Evolutionary conservation across 1,140 invertebrate genomes (phyloP), one percentile per base, ranked within the genome.

Genomic region (Bathynomus jamesi): DNA sequence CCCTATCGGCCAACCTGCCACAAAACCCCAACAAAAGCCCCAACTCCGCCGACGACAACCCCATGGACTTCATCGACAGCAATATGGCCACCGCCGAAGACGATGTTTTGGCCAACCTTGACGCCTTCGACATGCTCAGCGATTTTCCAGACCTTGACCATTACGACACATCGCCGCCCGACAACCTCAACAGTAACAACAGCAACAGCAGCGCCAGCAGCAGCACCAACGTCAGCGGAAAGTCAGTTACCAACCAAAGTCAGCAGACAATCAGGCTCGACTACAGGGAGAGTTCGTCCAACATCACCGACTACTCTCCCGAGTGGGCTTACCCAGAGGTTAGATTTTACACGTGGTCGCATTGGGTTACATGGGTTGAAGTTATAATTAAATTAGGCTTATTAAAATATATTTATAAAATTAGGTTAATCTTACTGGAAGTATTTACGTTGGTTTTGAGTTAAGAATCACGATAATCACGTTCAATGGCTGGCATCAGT

Each of bases 281-380:
- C 67, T 82, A 85, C 77, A 79, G 85, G 72, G 85, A 86, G 79
- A 85, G 85, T 74, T 84, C 85, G 75, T 87, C 89, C 70, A 92
- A 90, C 78, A 96, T 97, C 71, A 93, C 93, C 69, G 95, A 97
- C 81, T 97, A 94, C 81, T 95, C 92, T 76, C 95, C 95, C 0
- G 95, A 97, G 80, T 98, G 95, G 95, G 93, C 94, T n/a, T 97
- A 96, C 80, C 90, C 93, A 66, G 93, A 97, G 85, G 95, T 87
- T 74, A 80, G 78, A 75, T 28, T 7, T 46, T 63, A 17, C 40
- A 53, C 5, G 21, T 21, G 40, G 13, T n/a, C n/a, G n/a, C n/a
- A n/a, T n/a, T n/a, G n/a, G n/a, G n/a, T n/a, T n/a, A n/a, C n/a
- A n/a, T n/a, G n/a, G n/a, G n/a, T n/a, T n/a, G n/a, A n/a, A n/a